Evolutionary conservation across 2,888 invertebrate genomes (phyloP).

Genomic region (Cheilosia scutellata): DNA sequence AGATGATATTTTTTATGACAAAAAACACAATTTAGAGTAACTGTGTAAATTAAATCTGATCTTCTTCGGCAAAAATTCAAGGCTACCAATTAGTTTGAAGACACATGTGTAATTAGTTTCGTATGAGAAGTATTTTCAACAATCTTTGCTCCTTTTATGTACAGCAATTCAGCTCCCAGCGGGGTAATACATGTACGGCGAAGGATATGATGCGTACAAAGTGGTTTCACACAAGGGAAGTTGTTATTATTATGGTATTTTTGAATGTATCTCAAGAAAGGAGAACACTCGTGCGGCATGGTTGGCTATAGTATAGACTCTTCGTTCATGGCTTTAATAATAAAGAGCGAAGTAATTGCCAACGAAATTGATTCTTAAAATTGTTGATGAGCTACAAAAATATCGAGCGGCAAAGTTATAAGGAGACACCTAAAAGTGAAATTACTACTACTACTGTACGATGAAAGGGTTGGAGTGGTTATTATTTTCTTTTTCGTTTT

Average conservation of each 20-base stretch:
- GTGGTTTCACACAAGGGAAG: slow-evolving; percentile 10
- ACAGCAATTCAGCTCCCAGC: slow-evolving; percentile 14
- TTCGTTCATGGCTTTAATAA: slow-evolving; percentile 19
- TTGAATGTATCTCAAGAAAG: slow-evolving; percentile 20
- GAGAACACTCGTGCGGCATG: slow-evolving; percentile 22
- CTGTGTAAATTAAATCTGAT: too few relatives aligned
- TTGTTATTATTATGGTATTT: neutral
- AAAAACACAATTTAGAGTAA: too few relatives aligned
- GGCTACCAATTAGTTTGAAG: slow-evolving; percentile 33
- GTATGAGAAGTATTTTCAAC: neutral
- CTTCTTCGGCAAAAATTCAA: slow-evolving; percentile 10
- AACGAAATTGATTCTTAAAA: slow-evolving; percentile 60
- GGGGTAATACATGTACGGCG: neutral
- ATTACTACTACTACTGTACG: neutral
- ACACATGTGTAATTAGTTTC: slow-evolving; percentile 38
- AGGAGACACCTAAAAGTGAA: slow-evolving; percentile 32
- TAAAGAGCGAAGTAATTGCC: slow-evolving; percentile 24
- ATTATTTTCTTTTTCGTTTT: neutral
- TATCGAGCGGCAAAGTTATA: neutral
- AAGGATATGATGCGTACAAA: slow-evolving; percentile 29
- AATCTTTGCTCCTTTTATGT: slow-evolving; percentile 5
- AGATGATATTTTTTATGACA: too few relatives aligned
- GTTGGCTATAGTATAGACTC: slow-evolving; percentile 32
- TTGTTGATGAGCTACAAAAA: slow-evolving; percentile 43
- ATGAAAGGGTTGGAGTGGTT: neutral